These are phyloP conservation scores for Lordiphosa fenestrarum DNA, from an alignment of 2,888 invertebrate species.

Conservation along the genomic window DNA sequence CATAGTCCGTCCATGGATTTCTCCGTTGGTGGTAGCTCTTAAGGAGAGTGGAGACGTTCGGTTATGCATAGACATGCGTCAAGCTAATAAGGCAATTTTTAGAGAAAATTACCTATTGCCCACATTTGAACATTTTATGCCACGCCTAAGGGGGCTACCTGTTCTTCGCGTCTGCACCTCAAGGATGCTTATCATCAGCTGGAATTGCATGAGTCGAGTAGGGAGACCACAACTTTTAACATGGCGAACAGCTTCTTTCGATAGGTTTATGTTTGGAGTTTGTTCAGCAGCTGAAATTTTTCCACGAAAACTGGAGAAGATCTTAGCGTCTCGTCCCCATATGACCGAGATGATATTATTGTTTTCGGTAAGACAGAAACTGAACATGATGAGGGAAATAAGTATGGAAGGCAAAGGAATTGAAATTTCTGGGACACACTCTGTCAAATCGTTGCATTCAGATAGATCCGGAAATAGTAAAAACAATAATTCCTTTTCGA, in stretches of 20 bases:
- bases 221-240: neutral
- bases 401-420: slow-evolving; percentile 23
- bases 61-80: slow-evolving; percentile 5
- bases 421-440: slow-evolving; percentile 58
- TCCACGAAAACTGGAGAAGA: slow-evolving; percentile 9
- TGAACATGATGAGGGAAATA: slow-evolving; percentile 14
- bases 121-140: slow-evolving; percentile 4
- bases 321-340: neutral
- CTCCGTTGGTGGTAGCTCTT: neutral
- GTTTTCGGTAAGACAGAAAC: slow-evolving; percentile 26
- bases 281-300: slow-evolving; percentile 15
- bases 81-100: too few relatives aligned
- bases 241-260: neutral
- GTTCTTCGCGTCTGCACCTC: too few relatives aligned
- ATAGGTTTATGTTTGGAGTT: slow-evolving; percentile 8
- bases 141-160: too few relatives aligned
- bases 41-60: slow-evolving; percentile 3
- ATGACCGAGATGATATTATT: slow-evolving; percentile 44
- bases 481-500: slow-evolving; percentile 43
- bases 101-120: slow-evolving; percentile 8
- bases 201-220: neutral
- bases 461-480: slow-evolving; percentile 41
- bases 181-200: too few relatives aligned
- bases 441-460: slow-evolving; percentile 34
- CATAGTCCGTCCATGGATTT: slow-evolving; percentile 7